Percentiles rank a stretch among this genome's conserved stretches.
phyloP scores from a whole-genome alignment of 23 tunicate species.

The Halocynthia roretzi region DNA sequence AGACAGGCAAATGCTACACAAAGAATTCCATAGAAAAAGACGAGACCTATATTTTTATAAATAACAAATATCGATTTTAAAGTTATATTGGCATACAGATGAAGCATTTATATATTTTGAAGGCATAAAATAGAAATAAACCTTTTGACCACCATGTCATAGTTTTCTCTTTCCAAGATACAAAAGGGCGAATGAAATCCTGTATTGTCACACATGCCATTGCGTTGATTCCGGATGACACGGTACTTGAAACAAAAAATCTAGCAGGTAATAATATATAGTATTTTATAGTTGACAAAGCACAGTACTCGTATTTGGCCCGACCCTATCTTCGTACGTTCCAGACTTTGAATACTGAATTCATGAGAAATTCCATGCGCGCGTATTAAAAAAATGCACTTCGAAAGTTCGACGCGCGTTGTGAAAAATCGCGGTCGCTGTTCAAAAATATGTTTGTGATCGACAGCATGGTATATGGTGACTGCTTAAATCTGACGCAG shows the following conservation, averaged over 20 bases:
- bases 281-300: neutral
- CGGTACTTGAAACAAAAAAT: slow-evolving; percentile 10
- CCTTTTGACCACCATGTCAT: slow-evolving; percentile 22
- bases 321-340: too few relatives aligned
- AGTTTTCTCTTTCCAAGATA: neutral
- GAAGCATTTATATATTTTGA: neutral
- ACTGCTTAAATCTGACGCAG: too few relatives aligned
- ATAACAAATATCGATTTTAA: neutral
- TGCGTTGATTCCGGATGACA: slow-evolving; percentile 24
- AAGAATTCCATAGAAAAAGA: slow-evolving; percentile 16
- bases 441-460: too few relatives aligned
- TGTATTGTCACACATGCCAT: slow-evolving; percentile 20
- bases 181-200: slow-evolving; percentile 20
- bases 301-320: neutral
- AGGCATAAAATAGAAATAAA: neutral
- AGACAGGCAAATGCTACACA: slow-evolving; percentile 26
- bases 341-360: too few relatives aligned
- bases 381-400: too few relatives aligned
- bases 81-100: neutral
- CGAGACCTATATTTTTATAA: slow-evolving; percentile 3
- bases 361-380: too few relatives aligned
- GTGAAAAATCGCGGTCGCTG: too few relatives aligned
- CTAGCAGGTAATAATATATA: neutral
- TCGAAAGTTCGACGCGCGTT: too few relatives aligned
- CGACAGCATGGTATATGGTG: too few relatives aligned